These are phyloP conservation scores for Dicyrtoma fusca DNA, from an alignment of 2,888 invertebrate genomes.

Conservation along the genomic window DNA sequence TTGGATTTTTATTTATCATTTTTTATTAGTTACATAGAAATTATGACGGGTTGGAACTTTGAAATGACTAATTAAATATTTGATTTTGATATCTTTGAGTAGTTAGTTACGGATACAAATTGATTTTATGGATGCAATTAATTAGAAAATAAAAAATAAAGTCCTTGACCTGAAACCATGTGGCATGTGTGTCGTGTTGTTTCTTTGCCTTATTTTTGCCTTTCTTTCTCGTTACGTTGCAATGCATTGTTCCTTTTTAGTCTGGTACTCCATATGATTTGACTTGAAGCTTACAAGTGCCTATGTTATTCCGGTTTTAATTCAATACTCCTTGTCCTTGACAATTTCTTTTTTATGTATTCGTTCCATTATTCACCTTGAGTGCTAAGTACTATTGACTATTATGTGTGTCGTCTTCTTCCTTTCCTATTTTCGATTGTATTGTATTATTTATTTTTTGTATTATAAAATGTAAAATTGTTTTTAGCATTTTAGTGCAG, in stretches of 20 bases:
- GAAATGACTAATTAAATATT: no score
- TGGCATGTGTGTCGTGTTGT: constrained; percentile 19
- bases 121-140: background rate
- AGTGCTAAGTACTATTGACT: background rate
- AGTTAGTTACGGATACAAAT: background rate
- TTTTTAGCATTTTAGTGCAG: background rate
- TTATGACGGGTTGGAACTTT: background rate
- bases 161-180: background rate
- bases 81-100: background rate
- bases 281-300: no score
- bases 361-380: no score
- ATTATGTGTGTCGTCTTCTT: constrained; percentile 20
- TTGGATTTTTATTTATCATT: no score
- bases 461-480: background rate
- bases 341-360: no score
- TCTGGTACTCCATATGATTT: background rate
- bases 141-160: constrained; percentile 16
- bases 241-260: background rate
- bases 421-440: constrained; percentile 1
- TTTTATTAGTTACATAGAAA: background rate
- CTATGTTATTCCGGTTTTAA: background rate
- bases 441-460: background rate
- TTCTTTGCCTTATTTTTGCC: constrained; percentile 3
- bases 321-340: no score
- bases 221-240: constrained; percentile 19